Evolutionary conservation across 1,140 invertebrate species (phyloP), one percentile per base, ranked within the genome.

Genomic region (Apis laboriosa): DNA sequence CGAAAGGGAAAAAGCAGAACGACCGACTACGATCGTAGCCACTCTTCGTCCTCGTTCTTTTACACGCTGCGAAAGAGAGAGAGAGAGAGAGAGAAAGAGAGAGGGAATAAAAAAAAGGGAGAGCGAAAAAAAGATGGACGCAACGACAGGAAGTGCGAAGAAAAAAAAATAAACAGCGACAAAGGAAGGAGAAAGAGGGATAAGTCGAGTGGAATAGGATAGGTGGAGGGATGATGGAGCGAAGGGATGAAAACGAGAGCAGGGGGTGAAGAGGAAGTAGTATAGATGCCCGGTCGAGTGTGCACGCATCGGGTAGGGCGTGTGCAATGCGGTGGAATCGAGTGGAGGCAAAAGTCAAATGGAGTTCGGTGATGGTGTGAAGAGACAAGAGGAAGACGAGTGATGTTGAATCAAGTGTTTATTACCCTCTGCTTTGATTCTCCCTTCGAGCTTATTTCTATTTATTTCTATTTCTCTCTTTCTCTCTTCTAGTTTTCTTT

Each of bases 241-340:
- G 61, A 58, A 76, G 75, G 84, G 71, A 71, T 68, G 71, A 84
- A 51, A 72, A n/a, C 7, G 68, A 24, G 43, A 60, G 15, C 12
- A n/a, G 15, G 19, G 49, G 66, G 24, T 28, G 34, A 58, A 15
- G 13, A 72, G 53, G 68, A 76, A 73, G 67, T 71, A 24, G 76
- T 43, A 82, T 82, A 79, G 77, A 83, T 74, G 84, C 34, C 84
- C 87, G 75, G n/a, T 80, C 80, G 61, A 88, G 80, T 88, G 87
- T 88, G 34, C 34, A 78, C 74, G 76, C 68, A 83, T 84, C 66
- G 80, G 63, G 63, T 80, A 71, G 87, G 80, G 87, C 84, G 87
- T 83, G 87, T 88, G 87, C 80, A 88, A 88, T 88, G 87, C 87
- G 86, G 86, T 83, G 84, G 84, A 88, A 88, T 88, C 80, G 87